Evolutionary conservation across 2,113 vertebrate species (phyloP), one percentile per base, ranked within the genome.

Genomic region (Sinosuthora webbiana): DNA sequence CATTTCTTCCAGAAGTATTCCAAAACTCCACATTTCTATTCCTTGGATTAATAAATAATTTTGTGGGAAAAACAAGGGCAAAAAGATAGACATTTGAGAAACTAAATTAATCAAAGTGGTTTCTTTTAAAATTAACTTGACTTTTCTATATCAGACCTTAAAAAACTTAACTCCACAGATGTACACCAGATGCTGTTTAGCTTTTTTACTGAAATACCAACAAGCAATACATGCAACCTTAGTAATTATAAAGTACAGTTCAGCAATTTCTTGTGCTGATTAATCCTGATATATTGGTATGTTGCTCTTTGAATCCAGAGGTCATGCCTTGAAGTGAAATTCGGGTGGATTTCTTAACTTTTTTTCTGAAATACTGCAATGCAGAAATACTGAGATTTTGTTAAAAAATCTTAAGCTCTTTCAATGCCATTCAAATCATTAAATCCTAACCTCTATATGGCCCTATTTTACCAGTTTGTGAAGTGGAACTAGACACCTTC

Each of bases 51-150:
- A 55, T 68, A 60, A 53, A 64, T 20, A 59, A 35, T 44, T 63
- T 78, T 10, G 4, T 39, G 56, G 35, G n/a, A 17, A 45, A 68
- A 41, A 15, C 3, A 4, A 8, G 4, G 5, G 1, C 1, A 8
- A 12, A 16, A 78, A 65, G 3, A 3, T 12, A 35, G 16, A 9
- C 4, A 55, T 39, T 55, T 70, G 21, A 37, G 35, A 82, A 67
- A 50, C 3, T 33, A 59, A 67, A 78, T 2, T 55, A 56, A 83
- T 35, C 15, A 42, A 75, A 62, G 3, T 0, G 0, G 1, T n/a
- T 86, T 80, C 1, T 91, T 75, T 69, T 24, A 23, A 57, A 83
- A 22, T 35, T 81, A 73, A 30, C 31, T 79, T 42, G 7, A 7
- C 42, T 84, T 57, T 75, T 87, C 28, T 33, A 8, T 30, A 22